Evolutionary conservation across 1,140 invertebrate genomes (phyloP), one percentile per base, ranked within the genome.

Genomic region (Geopemphigus sp.): DNA sequence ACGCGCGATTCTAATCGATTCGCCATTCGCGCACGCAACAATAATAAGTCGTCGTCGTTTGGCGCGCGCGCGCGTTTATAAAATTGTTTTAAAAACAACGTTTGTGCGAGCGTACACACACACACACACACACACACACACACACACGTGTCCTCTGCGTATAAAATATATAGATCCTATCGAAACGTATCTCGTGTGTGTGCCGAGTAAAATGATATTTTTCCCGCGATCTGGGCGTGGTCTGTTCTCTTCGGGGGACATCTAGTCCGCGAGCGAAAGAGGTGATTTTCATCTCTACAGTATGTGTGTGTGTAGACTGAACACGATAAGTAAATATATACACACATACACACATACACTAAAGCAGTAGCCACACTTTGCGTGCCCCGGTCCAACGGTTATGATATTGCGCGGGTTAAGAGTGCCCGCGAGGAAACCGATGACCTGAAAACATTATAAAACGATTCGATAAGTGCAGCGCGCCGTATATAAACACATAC

Each of bases 11-110:
- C 73, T 59, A 76, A 76, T 76, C 56, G 56, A 47, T 61, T 45
- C n/a, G 19, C 26, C 53, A 3, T 74, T 74, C n/a, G 53, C 70
- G 70, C 70, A 73, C 70, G 70, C 70, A 57, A 73, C 68, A 54
- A 72, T n/a, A 26, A 61, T 53, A 47, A 50, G 66, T 68, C 66
- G 50, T 50, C 47, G 68, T 64, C 61, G 19, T 66, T 45, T 66
- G 29, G 32, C 32, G 32, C 3, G 29, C 32, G n/a, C n/a, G 32
- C 19, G 22, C 29, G 17, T 24, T 72, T 54, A 54, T 53, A 72
- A 29, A 72, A 72, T 72, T 72, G 17, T 63, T 63, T 29, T 0
- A 53, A 26, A 53, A 54, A 39, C 29, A 26, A 54, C 22, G 68
- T 72, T 72, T 47, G 50, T 72, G 68, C 50, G 15, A 5, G 68